A percentile compares a stretch with the other conserved stretches of the same genome.
phyloP scores from a whole-genome alignment of 2,113 vertebrate genomes.

The Diglossa brunneiventris region DNA sequence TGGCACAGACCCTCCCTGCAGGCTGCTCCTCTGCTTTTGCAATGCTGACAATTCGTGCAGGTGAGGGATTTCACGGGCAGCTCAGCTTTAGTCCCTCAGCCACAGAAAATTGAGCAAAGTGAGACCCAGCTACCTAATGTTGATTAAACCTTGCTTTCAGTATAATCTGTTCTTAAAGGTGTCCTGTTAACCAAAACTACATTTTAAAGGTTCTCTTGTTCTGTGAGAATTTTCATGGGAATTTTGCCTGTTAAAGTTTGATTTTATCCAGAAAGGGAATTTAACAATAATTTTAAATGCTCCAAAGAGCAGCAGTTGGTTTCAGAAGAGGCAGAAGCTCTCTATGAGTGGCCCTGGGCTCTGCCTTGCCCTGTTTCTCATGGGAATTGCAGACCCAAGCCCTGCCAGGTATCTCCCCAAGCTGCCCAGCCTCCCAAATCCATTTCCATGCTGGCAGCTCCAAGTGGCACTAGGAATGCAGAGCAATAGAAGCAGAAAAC shows the following conservation, averaged over 20 bases:
- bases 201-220: accelerated
- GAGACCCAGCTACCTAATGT: accelerated
- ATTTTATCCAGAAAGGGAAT: not conserved
- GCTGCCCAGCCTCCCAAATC: not conserved
- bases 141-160: not conserved
- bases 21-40: not conserved
- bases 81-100: not conserved
- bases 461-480: too few relatives aligned
- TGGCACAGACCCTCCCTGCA: not conserved
- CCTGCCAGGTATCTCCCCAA: not conserved
- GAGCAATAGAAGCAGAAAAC: accelerated
- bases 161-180: not conserved
- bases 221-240: accelerated
- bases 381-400: accelerated
- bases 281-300: not conserved
- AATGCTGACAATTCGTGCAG: not conserved
- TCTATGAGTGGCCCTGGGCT: not conserved
- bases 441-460: accelerated
- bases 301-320: not conserved
- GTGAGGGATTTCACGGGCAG: not conserved
- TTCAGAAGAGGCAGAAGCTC: not conserved
- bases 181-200: not conserved
- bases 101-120: accelerated
- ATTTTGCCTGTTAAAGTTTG: not conserved
- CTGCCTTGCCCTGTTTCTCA: not conserved